These are phyloP conservation scores for Epizoanthus scotinus DNA, from an alignment of 92 coral and sea anemone species.

Conservation along the genomic window DNA sequence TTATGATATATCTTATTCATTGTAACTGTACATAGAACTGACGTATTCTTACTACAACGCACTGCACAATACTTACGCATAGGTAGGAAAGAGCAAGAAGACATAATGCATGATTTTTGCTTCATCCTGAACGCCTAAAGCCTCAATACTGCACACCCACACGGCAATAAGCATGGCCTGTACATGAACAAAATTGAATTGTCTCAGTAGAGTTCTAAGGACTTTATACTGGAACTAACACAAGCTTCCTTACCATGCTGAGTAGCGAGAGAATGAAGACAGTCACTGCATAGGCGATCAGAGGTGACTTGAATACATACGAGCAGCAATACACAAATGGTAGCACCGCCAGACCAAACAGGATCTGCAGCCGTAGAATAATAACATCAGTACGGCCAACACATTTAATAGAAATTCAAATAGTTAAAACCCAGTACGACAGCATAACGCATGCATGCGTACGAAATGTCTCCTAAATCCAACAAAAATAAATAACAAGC, in stretches of 20 bases:
- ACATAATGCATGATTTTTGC: slow-evolving; percentile 85
- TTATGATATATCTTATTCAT: too few relatives aligned
- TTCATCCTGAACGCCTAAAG: slow-evolving; percentile 46
- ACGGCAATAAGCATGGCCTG: slow-evolving; percentile 87
- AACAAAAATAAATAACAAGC: too few relatives aligned
- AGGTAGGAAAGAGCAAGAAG: slow-evolving; percentile 88
- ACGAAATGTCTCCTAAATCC: too few relatives aligned
- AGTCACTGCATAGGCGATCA: slow-evolving; percentile 86
- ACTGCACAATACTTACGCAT: slow-evolving; percentile 68
- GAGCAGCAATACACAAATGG: slow-evolving; percentile 89
- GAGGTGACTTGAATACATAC: slow-evolving; percentile 80
- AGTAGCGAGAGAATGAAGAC: slow-evolving; percentile 82
- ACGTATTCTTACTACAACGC: too few relatives aligned
- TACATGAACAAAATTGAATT: not conserved
- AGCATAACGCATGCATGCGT: too few relatives aligned
- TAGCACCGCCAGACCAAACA: slow-evolving; percentile 89
- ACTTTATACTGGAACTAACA: too few relatives aligned
- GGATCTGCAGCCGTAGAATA: slow-evolving; percentile 56
- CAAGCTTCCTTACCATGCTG: slow-evolving; percentile 79
- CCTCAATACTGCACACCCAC: slow-evolving; percentile 70
- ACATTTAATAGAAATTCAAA: too few relatives aligned
- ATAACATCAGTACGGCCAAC: not conserved
- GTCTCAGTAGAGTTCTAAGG: not conserved
- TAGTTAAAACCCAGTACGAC: too few relatives aligned
- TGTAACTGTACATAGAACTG: too few relatives aligned